These are phyloP conservation scores for Hormiphora californensis DNA, from an alignment of 37 sponge, comb jelly and placozoan genomes.

Conservation along the genomic window DNA sequence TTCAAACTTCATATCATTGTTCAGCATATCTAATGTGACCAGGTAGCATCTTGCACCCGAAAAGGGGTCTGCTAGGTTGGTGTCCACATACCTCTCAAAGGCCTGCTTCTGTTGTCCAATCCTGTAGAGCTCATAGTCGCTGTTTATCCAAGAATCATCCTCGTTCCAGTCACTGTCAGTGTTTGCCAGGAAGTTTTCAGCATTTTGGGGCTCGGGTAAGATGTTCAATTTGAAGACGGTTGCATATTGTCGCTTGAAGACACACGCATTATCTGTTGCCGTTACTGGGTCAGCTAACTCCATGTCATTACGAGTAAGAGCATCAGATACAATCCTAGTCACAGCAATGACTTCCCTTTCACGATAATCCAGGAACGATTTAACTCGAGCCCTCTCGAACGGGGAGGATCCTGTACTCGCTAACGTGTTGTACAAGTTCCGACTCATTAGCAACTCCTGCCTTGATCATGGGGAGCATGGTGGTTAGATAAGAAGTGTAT, in stretches of 20 bases:
- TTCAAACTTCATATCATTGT: background rate
- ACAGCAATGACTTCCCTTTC: background rate
- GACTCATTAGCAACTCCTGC: background rate
- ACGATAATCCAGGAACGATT: background rate
- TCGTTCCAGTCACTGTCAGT: background rate
- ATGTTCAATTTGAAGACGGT: background rate
- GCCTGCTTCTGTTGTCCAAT: background rate
- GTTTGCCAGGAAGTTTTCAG: background rate
- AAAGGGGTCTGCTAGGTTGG: background rate
- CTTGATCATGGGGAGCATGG: background rate
- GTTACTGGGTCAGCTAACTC: slow-evolving; percentile 8
- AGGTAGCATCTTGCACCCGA: background rate
- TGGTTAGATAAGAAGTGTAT: background rate
- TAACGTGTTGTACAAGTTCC: background rate
- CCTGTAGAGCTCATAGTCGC: background rate
- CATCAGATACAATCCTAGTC: background rate
- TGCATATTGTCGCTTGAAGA: slow-evolving; percentile 8
- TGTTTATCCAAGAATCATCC: background rate
- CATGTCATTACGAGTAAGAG: background rate
- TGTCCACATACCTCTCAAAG: background rate
- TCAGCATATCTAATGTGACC: background rate
- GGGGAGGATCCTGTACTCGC: background rate
- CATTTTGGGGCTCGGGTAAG: background rate
- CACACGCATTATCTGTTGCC: slow-evolving; percentile 8
- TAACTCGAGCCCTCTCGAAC: background rate